Evolutionary conservation across 2,888 invertebrate genomes (phyloP).

Genomic region (Mellilla xanthometata): DNA sequence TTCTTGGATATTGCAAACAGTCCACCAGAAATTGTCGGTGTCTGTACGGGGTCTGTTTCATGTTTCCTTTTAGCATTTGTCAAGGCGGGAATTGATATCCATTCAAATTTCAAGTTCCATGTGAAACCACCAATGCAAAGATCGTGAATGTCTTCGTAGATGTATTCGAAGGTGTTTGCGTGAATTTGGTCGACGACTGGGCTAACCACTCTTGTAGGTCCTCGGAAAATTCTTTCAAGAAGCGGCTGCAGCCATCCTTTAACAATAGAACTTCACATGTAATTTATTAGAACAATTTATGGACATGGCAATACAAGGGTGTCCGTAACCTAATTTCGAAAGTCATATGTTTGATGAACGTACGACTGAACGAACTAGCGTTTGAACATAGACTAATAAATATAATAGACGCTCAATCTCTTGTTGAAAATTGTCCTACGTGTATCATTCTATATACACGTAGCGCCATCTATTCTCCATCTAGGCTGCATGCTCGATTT

Average conservation of each 20-base stretch:
- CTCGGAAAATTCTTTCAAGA: slow-evolving; percentile 88
- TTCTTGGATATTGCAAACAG: slow-evolving; percentile 95
- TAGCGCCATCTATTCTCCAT: too few relatives aligned
- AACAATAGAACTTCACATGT: too few relatives aligned
- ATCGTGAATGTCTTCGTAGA: slow-evolving; percentile 87
- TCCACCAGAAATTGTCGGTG: slow-evolving; percentile 98
- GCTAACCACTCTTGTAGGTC: slow-evolving; percentile 91
- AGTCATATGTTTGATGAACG: too few relatives aligned
- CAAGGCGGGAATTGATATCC: slow-evolving; percentile 95
- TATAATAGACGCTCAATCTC: too few relatives aligned
- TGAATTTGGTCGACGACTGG: slow-evolving; percentile 96
- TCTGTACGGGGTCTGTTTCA: slow-evolving; percentile 91
- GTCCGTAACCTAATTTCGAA: too few relatives aligned
- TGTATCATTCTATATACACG: too few relatives aligned
- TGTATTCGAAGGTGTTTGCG: slow-evolving; percentile 93
- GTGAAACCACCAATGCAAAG: slow-evolving; percentile 94
- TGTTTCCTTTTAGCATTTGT: slow-evolving; percentile 88
- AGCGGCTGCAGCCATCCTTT: slow-evolving; percentile 96
- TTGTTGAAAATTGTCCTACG: too few relatives aligned
- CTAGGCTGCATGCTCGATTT: too few relatives aligned
- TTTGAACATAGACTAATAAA: too few relatives aligned
- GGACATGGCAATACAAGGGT: too few relatives aligned
- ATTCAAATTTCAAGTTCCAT: slow-evolving; percentile 96
- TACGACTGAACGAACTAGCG: too few relatives aligned
- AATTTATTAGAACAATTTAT: too few relatives aligned